These are phyloP conservation scores for Periphyllus acericola DNA, from an alignment of 2,888 invertebrate species.

Conservation along the genomic window DNA sequence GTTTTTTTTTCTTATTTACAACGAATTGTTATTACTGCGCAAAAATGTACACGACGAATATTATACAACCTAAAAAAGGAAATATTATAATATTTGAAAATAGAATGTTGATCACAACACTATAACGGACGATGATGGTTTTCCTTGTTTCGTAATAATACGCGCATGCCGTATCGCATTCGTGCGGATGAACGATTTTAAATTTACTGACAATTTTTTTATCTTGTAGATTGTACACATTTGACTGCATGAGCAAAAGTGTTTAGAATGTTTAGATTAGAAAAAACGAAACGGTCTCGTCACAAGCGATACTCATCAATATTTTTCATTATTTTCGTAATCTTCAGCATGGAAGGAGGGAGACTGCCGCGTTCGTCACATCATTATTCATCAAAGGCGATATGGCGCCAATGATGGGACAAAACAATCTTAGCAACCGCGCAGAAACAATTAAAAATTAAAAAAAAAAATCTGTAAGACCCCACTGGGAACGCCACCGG, in stretches of 20 bases:
- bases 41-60: neutral
- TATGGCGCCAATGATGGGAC: neutral
- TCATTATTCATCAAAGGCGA: neutral
- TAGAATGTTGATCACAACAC: neutral
- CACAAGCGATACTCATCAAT: neutral
- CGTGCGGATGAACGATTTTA: neutral
- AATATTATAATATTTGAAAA: neutral
- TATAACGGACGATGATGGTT: neutral
- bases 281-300: neutral
- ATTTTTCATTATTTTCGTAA: neutral
- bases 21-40: neutral
- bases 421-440: neutral
- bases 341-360: neutral
- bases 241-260: too few species aligned
- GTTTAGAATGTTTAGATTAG: too few species aligned
- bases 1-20: neutral
- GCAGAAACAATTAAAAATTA: neutral
- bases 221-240: neutral
- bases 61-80: neutral
- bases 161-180: neutral
- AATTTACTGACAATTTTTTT: neutral
- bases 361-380: neutral
- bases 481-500: neutral
- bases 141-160: neutral
- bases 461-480: neutral